Conservation (phyloP, 2,888 invertebrate genomes). For the Eristalis pertinax region DNA sequence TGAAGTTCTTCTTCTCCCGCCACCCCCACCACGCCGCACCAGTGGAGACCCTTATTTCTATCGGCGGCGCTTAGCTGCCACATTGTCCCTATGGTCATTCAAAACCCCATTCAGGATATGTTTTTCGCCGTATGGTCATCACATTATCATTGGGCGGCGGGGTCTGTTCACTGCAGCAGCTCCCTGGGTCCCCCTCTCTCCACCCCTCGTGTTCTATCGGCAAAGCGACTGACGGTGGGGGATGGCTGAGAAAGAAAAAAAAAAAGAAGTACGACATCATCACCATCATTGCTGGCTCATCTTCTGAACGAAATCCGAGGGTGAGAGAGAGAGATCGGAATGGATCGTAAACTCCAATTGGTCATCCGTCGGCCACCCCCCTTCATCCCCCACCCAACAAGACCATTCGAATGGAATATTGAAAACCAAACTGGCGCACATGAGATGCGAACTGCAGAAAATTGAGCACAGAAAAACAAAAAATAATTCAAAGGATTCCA, state of each 20-base stretch:
- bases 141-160: constrained; percentile 54
- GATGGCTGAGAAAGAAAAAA: not conserved
- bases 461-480: not conserved
- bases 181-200: not conserved
- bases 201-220: not conserved
- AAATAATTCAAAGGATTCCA: constrained; percentile 26
- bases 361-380: constrained; percentile 50
- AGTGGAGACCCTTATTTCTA: constrained; percentile 49
- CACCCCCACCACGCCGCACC: not conserved
- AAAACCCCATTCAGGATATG: constrained; percentile 63
- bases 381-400: constrained; percentile 34
- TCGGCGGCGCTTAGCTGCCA: constrained; percentile 58
- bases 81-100: constrained; percentile 60
- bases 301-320: constrained; percentile 11
- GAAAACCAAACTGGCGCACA: constrained; percentile 33
- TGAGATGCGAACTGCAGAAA: not conserved
- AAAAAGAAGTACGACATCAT: constrained; percentile 61
- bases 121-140: constrained; percentile 58
- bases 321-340: constrained; percentile 8
- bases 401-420: constrained; percentile 62
- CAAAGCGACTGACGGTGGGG: not conserved
- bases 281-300: constrained; percentile 56
- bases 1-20: constrained; percentile 36
- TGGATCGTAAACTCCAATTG: constrained; percentile 69
- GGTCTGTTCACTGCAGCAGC: not conserved